Percentiles rank a stretch among this genome's conserved stretches.
Evolutionary conservation across 2,888 invertebrate species (phyloP).

Genomic region (Drosophila buzzatii): DNA sequence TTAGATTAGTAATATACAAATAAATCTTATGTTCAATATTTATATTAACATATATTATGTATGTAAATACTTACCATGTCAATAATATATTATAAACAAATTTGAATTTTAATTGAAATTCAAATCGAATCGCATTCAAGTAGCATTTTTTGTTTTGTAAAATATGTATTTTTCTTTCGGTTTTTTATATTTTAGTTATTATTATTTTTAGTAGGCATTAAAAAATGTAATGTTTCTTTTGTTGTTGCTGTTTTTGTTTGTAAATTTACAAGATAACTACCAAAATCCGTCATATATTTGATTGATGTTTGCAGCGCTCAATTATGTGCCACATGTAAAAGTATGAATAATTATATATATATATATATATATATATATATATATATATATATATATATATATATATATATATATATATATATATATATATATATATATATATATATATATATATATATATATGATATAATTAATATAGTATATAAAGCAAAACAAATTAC

Average conservation of each 20-base stretch:
- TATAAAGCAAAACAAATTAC: slow-evolving; percentile 23
- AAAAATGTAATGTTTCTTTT: slow-evolving; percentile 63
- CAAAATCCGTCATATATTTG: slow-evolving; percentile 69
- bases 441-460: too few species aligned
- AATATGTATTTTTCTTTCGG: slow-evolving; percentile 49
- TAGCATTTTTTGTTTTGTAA: slow-evolving; percentile 30
- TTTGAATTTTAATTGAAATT: not conserved
- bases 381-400: not conserved
- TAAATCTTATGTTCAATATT: not conserved
- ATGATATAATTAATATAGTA: too few species aligned
- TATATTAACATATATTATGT: not conserved
- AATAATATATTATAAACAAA: not conserved
- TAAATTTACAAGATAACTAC: slow-evolving; percentile 76
- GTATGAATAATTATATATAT: slow-evolving; percentile 35
- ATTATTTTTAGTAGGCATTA: slow-evolving; percentile 65
- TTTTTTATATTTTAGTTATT: slow-evolving; percentile 44
- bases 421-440: not conserved
- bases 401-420: slow-evolving; percentile 30
- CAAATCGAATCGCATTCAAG: slow-evolving; percentile 1
- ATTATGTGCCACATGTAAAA: slow-evolving; percentile 30
- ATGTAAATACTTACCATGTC: not conserved
- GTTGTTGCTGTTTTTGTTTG: slow-evolving; percentile 51
- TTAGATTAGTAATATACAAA: not conserved
- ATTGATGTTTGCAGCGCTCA: slow-evolving; percentile 37
- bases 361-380: not conserved